Base-by-base conservation (phyloP, 2,113 vertebrate species). In the Muscicapa adusta region DNA sequence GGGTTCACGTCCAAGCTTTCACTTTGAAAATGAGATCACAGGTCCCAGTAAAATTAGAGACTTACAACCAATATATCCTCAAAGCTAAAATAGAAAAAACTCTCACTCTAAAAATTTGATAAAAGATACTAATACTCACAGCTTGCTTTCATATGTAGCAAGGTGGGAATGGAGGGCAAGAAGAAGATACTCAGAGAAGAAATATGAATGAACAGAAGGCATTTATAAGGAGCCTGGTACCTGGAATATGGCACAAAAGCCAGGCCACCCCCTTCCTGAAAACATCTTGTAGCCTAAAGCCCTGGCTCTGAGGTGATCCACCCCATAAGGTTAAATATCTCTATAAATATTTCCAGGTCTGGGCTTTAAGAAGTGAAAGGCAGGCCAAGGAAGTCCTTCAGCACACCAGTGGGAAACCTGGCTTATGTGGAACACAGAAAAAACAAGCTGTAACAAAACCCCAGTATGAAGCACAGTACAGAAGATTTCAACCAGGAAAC, bases 161-260 rank as follows among this genome's bases (percentile, higher is more conserved):
- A 56, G 57, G 33, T 57, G 31, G 48, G 47, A 73, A 58, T 5
- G 18, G 24, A 85, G 42, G 20, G 38, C 15, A 58, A 65, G 18
- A 58, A 65, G 18, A 43, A 23, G 60, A 61, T 31, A 48, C 9
- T 85, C 26, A 38, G 29, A 61, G 24, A 60, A 75, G 36, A 92
- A 75, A n/a, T 9, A 7, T 7, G 85, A 82, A 53, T 12, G 61
- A 90, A 53, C 11, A 90, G 20, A 73, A 65, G 23, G 19, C 16
- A 31, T 66, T 83, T 62, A 15, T 28, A 19, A 68, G 36, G 34
- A 68, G 18, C 2, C 28, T 2, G 2, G 47, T 15, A 66, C 25
- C 31, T 24, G 15, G 5, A 50, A 33, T 0, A 9, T 16, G 2
- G 4, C 42, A 51, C 1, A 0, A 20, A 33, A 74, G 22, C n/a